Evolutionary conservation across 2,113 vertebrate genomes (phyloP), one percentile per base, ranked within the genome.

Genomic region (Petromus typicus): DNA sequence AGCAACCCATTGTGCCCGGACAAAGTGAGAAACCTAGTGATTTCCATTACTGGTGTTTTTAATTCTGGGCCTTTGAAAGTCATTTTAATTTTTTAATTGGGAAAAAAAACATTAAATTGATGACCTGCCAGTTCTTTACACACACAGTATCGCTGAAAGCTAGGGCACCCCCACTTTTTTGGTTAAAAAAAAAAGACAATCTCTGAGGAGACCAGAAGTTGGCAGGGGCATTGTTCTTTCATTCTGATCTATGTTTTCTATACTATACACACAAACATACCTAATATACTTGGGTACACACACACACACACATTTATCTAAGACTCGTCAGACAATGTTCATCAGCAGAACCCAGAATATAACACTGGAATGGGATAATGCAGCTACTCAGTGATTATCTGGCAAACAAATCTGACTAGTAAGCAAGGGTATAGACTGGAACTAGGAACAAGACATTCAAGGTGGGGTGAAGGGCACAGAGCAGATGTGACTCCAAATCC

Each of bases 61-160:
- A 95, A 97, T 95, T 93, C 89, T 95, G 59, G 22, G 81, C n/a
- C 91, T 97, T 96, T 96, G 95, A 97, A 97, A 90, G 73, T 91
- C 66, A 91, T 95, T 96, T 96, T 96, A 85, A 90, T 95, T 91
- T 97, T 93, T 86, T 95, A 87, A 96, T 89, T 95, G 79, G 71
- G 56, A 57, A 94, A 89, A 95, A 85, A 86, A 93, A 76, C 2
- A 82, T 97, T 78, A 79, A 20, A 51, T 96, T 93, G 94, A 96
- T 95, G 96, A 91, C 66, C 75, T 96, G 91, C 89, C 95, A 96
- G 64, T 87, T 95, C 86, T 85, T 85, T 75, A 81, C 40, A 96
- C n/a, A 59, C 64, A 76, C 37, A 93, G 82, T 61, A 80, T 95
- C 83, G 75, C 11, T 4, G 7, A 91, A 93, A 78, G 83, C 54